Evolutionary conservation across 2,888 invertebrate species (phyloP).

Genomic region (Candidula unifasciata): DNA sequence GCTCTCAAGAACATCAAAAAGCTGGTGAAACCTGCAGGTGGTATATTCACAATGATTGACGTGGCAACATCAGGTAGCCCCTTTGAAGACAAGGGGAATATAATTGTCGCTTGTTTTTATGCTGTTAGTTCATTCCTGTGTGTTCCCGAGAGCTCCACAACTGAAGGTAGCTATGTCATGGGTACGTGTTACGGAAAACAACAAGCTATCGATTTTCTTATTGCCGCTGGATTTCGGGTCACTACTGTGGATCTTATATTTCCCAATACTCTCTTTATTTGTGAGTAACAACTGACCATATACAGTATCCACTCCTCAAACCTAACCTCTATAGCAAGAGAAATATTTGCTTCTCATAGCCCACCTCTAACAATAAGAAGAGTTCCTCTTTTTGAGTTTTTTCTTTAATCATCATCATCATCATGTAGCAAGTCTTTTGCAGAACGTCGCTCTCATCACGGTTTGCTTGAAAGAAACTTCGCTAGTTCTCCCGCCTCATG

Average conservation of each 20-base stretch:
- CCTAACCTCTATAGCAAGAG: too few species aligned
- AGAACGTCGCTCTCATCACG: too few species aligned
- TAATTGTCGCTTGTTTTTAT: constrained; percentile 28
- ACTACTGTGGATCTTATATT: not conserved
- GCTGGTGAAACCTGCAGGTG: constrained; percentile 9
- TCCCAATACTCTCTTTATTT: too few species aligned
- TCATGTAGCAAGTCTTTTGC: too few species aligned
- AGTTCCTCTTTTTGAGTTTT: too few species aligned
- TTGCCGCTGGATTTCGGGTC: constrained; percentile 42
- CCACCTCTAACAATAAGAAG: too few species aligned
- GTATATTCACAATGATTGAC: constrained; percentile 26
- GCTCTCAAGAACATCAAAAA: constrained; percentile 44
- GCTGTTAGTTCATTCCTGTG: constrained; percentile 41
- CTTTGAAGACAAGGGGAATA: constrained; percentile 42
- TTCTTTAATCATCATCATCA: too few species aligned
- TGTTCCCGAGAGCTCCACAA: constrained; percentile 52
- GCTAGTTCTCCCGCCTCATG: too few species aligned
- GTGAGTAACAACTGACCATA: too few species aligned
- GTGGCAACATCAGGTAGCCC: constrained; percentile 34
- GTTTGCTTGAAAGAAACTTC: too few species aligned
- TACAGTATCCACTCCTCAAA: too few species aligned
- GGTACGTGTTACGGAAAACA: constrained; percentile 46
- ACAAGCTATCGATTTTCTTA: constrained; percentile 9
- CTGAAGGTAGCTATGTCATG: constrained; percentile 35
- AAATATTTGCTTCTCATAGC: too few species aligned